Conservation (phyloP, 1,140 invertebrate species). For the Rhagoletis pomonella region DNA sequence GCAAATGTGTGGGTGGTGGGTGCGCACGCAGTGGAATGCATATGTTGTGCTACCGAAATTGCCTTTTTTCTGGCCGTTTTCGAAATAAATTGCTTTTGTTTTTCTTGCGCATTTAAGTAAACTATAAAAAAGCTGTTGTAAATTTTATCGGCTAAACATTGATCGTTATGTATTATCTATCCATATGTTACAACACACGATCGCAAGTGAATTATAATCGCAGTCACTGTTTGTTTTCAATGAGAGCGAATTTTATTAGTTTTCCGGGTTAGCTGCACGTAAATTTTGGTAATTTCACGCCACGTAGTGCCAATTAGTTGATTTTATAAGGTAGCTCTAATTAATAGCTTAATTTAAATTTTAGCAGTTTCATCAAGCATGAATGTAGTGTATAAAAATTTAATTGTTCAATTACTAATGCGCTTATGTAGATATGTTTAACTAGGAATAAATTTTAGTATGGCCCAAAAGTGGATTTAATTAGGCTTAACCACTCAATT, state of each 20-base stretch:
- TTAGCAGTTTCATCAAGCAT: too few relatives aligned
- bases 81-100: background rate
- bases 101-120: background rate
- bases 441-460: too few relatives aligned
- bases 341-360: slow-evolving; percentile 7
- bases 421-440: too few relatives aligned
- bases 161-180: background rate
- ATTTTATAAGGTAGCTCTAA: background rate
- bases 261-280: slow-evolving; percentile 36
- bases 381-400: too few relatives aligned
- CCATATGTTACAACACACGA: background rate
- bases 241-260: background rate
- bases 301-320: background rate
- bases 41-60: slow-evolving; percentile 8
- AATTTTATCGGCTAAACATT: background rate
- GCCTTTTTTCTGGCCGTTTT: background rate
- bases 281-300: slow-evolving; percentile 22
- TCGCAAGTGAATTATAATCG: background rate
- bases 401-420: too few relatives aligned
- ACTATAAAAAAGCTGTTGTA: background rate
- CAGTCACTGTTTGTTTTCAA: slow-evolving; percentile 9
- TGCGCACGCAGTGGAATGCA: background rate
- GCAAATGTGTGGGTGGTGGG: background rate
- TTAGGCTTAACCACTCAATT: too few relatives aligned
- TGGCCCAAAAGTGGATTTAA: too few relatives aligned